These are phyloP conservation scores for Chamaea fasciata DNA, from an alignment of 2,113 vertebrate genomes.

Conservation along the genomic window DNA sequence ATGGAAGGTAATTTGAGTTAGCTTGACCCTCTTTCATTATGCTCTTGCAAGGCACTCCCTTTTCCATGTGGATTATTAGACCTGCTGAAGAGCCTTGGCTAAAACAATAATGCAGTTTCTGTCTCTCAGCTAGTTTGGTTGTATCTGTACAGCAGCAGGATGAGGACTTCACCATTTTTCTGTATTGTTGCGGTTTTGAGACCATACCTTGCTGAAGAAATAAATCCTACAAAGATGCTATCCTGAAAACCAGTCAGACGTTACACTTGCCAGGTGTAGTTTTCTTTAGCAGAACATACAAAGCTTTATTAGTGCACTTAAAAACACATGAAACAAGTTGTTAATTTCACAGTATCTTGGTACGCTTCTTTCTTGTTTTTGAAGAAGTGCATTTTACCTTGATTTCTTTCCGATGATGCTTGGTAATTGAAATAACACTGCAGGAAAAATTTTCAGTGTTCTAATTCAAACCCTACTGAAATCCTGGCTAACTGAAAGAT, in stretches of 20 bases:
- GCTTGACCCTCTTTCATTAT: conserved; percentile 43
- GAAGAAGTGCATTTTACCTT: not conserved
- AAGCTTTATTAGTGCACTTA: not conserved
- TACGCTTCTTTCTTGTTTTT: not conserved
- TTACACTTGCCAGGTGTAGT: not conserved
- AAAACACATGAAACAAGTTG: not conserved
- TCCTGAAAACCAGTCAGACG: not conserved
- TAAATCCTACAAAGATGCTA: not conserved
- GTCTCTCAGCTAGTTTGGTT: not conserved
- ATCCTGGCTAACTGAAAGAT: not conserved
- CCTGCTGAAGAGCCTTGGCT: not conserved
- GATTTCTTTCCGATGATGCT: not conserved
- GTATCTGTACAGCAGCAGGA: not conserved
- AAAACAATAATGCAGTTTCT: not conserved
- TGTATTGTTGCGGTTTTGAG: not conserved
- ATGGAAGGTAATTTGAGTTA: conserved; percentile 59
- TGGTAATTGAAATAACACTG: not conserved
- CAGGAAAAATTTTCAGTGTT: not conserved
- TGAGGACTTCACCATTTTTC: not conserved
- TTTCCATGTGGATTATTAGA: conserved; percentile 4
- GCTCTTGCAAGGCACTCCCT: conserved; percentile 28
- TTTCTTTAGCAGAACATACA: not conserved
- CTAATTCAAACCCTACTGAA: not conserved
- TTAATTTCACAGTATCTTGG: not conserved
- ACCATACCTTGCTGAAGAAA: not conserved